Conservation (phyloP, 2,888 invertebrate species). For the Cantharis flavilabris region DNA sequence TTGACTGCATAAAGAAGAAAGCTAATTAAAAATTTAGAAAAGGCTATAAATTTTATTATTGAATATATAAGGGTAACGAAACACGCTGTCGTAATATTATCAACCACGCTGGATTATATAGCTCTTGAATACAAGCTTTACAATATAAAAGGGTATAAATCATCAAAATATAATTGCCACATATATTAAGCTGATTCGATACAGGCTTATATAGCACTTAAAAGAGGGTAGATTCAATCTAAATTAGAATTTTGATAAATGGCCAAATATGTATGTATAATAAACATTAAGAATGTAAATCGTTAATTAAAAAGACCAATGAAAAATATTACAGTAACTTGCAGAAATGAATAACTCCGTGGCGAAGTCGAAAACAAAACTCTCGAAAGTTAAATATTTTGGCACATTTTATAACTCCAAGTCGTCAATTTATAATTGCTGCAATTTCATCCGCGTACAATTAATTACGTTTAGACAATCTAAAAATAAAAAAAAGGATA, state of each 20-base stretch:
- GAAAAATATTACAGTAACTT: neutral
- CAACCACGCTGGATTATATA: neutral
- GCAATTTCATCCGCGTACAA: neutral
- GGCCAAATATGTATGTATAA: neutral
- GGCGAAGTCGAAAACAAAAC: neutral
- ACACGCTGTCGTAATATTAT: neutral
- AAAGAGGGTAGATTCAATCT: constrained; percentile 3
- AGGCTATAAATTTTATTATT: neutral
- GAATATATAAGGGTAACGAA: neutral
- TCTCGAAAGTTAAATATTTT: neutral
- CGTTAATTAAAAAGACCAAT: neutral
- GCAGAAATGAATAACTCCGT: neutral
- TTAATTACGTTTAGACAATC: neutral
- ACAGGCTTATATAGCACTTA: constrained; percentile 3
- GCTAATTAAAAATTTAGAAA: neutral
- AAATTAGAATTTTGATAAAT: constrained; percentile 4
- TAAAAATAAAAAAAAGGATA: neutral
- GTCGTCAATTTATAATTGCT: neutral
- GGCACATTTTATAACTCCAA: neutral
- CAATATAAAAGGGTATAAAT: constrained; percentile 2
- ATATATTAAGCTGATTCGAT: constrained; percentile 1
- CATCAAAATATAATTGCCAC: constrained; percentile 3
- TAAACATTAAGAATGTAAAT: neutral
- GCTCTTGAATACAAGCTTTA: neutral
- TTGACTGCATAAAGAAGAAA: neutral